phyloP scores from a whole-genome alignment of 2,888 invertebrate genomes.

The Thelaira solivaga region DNA sequence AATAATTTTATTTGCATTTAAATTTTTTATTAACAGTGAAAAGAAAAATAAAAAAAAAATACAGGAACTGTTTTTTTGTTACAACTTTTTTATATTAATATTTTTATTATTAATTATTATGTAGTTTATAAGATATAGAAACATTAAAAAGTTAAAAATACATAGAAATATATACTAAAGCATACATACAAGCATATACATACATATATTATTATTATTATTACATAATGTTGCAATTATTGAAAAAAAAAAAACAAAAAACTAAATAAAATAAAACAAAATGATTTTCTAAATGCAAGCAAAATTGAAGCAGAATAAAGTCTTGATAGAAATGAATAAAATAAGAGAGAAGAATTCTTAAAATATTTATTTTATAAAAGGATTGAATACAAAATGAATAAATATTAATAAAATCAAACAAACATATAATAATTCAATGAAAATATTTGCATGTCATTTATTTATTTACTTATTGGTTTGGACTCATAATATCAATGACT shows the following conservation, averaged over 20 bases:
- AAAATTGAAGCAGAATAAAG: slow-evolving; percentile 8
- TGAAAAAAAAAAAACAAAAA: too few relatives aligned
- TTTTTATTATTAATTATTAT: slow-evolving; percentile 52
- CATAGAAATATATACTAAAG: slow-evolving; percentile 6
- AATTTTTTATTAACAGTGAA: slow-evolving; percentile 27
- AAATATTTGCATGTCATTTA: slow-evolving; percentile 10
- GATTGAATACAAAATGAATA: slow-evolving; percentile 19
- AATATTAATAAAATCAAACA: slow-evolving; percentile 48
- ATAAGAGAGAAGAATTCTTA: slow-evolving; percentile 18
- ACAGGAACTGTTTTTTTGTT: slow-evolving; percentile 54
- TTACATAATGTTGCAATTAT: slow-evolving; percentile 37
- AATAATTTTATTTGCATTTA: slow-evolving; percentile 41
- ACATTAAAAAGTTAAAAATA: slow-evolving; percentile 34
- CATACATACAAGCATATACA: neutral
- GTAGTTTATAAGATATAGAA: slow-evolving; percentile 51
- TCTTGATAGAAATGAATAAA: slow-evolving; percentile 22
- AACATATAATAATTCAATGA: slow-evolving; percentile 31
- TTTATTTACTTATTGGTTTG: too few relatives aligned
- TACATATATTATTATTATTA: neutral
- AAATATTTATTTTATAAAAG: slow-evolving; percentile 27
- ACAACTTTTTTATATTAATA: slow-evolving; percentile 37
- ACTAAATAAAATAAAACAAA: slow-evolving; percentile 12
- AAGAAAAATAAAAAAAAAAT: slow-evolving; percentile 22
- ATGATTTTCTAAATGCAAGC: slow-evolving; percentile 25
- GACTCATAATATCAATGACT: too few relatives aligned